Conservation (phyloP, 2,888 invertebrate genomes). For the Notodonta ziczac region DNA sequence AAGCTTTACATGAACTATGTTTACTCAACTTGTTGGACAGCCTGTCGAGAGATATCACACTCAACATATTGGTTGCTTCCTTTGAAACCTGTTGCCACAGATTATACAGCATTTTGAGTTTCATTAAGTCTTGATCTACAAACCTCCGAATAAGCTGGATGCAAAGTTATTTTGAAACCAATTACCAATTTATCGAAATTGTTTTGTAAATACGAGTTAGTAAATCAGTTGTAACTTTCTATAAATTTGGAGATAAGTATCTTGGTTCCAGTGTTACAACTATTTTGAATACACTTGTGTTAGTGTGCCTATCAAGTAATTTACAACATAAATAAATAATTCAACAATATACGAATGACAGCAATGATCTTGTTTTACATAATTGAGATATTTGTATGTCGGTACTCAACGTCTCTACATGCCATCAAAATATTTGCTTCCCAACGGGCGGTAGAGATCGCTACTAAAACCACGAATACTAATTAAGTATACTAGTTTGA, state of each 20-base stretch:
- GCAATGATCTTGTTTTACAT: neutral
- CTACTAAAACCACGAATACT: neutral
- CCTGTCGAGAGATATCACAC: neutral
- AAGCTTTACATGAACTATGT: neutral
- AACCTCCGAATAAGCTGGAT: too few relatives aligned
- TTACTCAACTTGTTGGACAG: neutral
- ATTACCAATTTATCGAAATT: too few relatives aligned
- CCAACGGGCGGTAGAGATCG: neutral
- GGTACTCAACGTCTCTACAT: neutral
- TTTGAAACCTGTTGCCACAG: neutral
- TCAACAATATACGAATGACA: neutral
- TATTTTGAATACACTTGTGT: neutral
- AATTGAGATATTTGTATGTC: neutral
- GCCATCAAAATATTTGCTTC: neutral
- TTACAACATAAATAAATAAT: neutral
- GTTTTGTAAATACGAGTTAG: too few relatives aligned
- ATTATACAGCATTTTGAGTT: too few relatives aligned
- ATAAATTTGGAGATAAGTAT: too few relatives aligned
- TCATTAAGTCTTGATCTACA: too few relatives aligned
- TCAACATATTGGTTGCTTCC: neutral
- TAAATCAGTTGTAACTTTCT: too few relatives aligned
- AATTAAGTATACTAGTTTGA: neutral
- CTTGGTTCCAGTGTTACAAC: neutral
- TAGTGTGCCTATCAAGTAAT: neutral
- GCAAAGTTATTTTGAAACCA: too few relatives aligned